Percentiles rank a stretch among this genome's conserved stretches.
phyloP scores from a whole-genome alignment of 2,888 invertebrate genomes.

The Caenorhabditis sulstoni region DNA sequence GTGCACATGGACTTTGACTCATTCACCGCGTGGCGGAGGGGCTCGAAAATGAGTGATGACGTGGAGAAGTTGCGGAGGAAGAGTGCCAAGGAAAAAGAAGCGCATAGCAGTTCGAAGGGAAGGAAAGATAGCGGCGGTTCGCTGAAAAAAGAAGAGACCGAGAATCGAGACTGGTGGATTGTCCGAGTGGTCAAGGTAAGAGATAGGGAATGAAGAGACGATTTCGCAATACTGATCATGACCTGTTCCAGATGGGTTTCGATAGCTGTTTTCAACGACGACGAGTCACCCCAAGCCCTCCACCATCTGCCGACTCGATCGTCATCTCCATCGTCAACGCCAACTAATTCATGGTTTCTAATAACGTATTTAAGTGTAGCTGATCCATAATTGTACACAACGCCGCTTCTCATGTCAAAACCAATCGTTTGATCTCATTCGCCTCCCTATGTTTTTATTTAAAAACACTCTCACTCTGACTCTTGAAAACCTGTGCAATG shows the following conservation, averaged over 20 bases:
- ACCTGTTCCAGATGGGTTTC: constrained; percentile 44
- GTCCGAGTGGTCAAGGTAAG: constrained; percentile 44
- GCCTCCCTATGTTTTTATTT: too few species aligned
- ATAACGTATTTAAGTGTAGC: neutral
- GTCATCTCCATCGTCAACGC: constrained; percentile 6
- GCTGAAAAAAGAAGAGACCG: constrained; percentile 33
- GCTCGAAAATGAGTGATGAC: constrained; percentile 64
- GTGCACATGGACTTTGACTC: constrained; percentile 74
- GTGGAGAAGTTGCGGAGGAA: constrained; percentile 38
- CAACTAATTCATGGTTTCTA: neutral
- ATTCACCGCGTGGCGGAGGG: constrained; percentile 73
- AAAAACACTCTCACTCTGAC: neutral
- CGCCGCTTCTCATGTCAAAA: neutral
- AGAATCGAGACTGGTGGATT: constrained; percentile 52
- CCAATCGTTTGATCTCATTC: neutral
- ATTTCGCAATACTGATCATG: neutral
- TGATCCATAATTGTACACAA: neutral
- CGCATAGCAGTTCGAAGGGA: constrained; percentile 4
- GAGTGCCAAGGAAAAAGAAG: constrained; percentile 26
- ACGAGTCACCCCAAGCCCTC: constrained; percentile 46
- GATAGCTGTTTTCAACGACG: constrained; percentile 55
- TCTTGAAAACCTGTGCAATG: constrained; percentile 40
- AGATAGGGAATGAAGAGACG: too few species aligned
- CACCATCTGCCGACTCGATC: constrained; percentile 15
- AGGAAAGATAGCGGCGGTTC: constrained; percentile 20